phyloP scores from a whole-genome alignment of 2,113 vertebrate genomes.

The Cochlearius cochlearius region DNA sequence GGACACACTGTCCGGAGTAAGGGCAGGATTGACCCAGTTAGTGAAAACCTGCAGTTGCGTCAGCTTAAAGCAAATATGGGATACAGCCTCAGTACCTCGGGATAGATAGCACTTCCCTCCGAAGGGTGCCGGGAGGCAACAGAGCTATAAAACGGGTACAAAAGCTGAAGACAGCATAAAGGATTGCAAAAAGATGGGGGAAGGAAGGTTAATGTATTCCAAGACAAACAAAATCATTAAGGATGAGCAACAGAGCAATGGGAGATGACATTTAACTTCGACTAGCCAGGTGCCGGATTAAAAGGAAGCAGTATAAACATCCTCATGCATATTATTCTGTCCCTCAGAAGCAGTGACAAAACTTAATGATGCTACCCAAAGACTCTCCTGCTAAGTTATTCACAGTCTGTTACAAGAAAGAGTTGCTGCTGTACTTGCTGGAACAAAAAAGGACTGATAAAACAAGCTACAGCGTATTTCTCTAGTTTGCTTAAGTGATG shows the following conservation, averaged over 20 bases:
- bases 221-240: conserved; percentile 21
- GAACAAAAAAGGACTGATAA: not conserved
- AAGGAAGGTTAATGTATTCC: conserved; percentile 16
- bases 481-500: not conserved
- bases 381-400: not conserved
- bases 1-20: not conserved
- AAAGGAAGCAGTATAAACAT: not conserved
- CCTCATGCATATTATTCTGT: not conserved
- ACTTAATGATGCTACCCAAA: not conserved
- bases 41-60: not conserved
- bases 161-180: not conserved
- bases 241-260: not conserved
- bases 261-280: conserved; percentile 11
- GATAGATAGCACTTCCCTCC: not conserved
- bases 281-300: not conserved
- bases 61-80: not conserved
- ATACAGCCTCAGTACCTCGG: not conserved
- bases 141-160: not conserved
- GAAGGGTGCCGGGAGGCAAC: not conserved
- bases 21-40: conserved; percentile 11
- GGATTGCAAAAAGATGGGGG: not conserved
- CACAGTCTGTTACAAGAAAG: not conserved
- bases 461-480: not conserved
- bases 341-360: not conserved
- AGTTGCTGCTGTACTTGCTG: not conserved